phyloP scores from a whole-genome alignment of 2,797 vertebrate species.

The Nyctibius grandis region DNA sequence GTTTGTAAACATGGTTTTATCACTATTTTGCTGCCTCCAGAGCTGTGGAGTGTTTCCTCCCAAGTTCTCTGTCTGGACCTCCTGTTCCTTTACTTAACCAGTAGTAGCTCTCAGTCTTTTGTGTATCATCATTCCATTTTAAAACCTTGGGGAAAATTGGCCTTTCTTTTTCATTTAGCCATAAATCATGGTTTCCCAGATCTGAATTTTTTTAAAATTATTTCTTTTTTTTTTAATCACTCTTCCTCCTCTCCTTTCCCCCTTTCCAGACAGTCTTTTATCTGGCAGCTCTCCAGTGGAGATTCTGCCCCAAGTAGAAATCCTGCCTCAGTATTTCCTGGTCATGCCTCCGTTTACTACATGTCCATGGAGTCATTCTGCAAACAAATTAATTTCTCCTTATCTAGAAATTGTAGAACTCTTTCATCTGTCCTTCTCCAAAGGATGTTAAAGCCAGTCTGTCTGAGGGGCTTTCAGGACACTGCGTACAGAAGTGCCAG shows the following conservation, averaged over 20 bases:
- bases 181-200: not conserved
- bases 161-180: not conserved
- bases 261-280: not conserved
- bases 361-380: not conserved
- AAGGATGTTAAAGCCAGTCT: not conserved
- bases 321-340: not conserved
- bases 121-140: not conserved
- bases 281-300: not conserved
- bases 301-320: not conserved
- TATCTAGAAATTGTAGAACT: not conserved
- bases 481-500: not conserved
- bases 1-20: not conserved
- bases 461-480: not conserved
- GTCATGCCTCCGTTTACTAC: not conserved
- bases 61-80: not conserved
- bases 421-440: not conserved
- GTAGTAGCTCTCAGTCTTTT: not conserved
- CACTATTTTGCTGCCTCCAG: not conserved
- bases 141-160: not conserved
- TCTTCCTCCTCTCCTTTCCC: not conserved
- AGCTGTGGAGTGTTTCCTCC: not conserved
- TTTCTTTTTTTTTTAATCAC: not conserved
- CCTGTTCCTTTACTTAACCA: not conserved
- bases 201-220: not conserved
- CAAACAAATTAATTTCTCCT: conserved; percentile 10